These are phyloP conservation scores for Caradrina kadenii DNA, from an alignment of 2,888 invertebrate genomes.

Conservation along the genomic window DNA sequence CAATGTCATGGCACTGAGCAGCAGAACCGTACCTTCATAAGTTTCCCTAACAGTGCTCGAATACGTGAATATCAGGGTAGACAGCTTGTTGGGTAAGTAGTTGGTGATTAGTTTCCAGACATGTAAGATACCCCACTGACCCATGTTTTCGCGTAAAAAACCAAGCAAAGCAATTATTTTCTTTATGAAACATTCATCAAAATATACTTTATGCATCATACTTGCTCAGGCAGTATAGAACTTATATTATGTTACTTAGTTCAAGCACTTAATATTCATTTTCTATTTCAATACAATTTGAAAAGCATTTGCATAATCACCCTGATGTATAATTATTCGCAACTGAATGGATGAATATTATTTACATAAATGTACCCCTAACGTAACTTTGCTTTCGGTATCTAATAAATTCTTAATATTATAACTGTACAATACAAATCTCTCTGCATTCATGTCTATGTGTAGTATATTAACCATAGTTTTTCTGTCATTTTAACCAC, in stretches of 20 bases:
- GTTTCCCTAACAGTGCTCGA: conserved; percentile 81
- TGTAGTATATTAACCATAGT: no score
- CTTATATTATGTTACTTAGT: not conserved
- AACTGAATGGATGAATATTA: conserved; percentile 29
- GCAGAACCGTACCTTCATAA: conserved; percentile 81
- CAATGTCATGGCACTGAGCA: conserved; percentile 77
- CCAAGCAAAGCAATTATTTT: no score
- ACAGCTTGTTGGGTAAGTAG: conserved; percentile 93
- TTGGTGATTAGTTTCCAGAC: not conserved
- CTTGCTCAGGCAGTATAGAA: not conserved
- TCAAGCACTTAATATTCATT: not conserved
- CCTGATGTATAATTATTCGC: conserved; percentile 25
- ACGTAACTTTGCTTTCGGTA: not conserved
- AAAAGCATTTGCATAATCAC: conserved; percentile 48
- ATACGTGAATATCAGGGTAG: conserved; percentile 93
- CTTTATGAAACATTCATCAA: not conserved
- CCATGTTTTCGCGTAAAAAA: not conserved
- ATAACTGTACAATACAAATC: no score
- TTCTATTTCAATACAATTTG: not conserved
- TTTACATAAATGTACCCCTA: conserved; percentile 24
- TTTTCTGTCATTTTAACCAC: no score
- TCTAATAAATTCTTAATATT: not conserved
- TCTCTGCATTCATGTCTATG: no score
- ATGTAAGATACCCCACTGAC: not conserved
- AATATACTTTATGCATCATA: not conserved